Evolutionary conservation across 2,888 invertebrate genomes (phyloP).

Genomic region (Gymnocheta viridis): DNA sequence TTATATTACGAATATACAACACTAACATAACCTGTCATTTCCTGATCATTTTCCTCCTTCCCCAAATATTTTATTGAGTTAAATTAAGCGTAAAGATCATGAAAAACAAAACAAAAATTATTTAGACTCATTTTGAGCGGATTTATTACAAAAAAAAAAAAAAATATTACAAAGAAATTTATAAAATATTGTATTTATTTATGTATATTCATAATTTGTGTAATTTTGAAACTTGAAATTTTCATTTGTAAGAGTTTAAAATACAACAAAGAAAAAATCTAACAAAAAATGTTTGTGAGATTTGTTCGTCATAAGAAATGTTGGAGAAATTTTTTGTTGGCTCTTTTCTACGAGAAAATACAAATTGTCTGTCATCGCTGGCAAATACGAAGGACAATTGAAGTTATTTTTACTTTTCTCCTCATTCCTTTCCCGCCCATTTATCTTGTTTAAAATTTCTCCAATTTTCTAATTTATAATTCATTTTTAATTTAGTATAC

Average conservation of each 20-base stretch:
- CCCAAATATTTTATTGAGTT: constrained; percentile 19
- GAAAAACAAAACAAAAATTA: constrained; percentile 12
- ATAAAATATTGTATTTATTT: constrained; percentile 48
- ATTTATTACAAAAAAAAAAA: constrained; percentile 27
- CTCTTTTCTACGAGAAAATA: not conserved
- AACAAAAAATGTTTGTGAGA: not conserved
- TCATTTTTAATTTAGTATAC: constrained; percentile 43
- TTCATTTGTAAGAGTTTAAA: not conserved
- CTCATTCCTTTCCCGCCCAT: constrained; percentile 34
- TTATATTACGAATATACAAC: constrained; percentile 24
- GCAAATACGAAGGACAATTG: not conserved
- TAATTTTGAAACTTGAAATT: not conserved
- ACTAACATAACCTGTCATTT: constrained; percentile 10
- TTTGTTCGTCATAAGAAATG: not conserved
- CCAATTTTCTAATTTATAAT: constrained; percentile 29
- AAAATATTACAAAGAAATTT: not conserved
- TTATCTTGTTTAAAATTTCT: constrained; percentile 9
- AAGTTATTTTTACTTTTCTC: not conserved
- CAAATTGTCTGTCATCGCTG: not conserved
- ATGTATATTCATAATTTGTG: constrained; percentile 14
- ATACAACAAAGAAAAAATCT: not conserved
- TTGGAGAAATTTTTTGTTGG: not conserved
- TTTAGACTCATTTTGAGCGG: constrained; percentile 43
- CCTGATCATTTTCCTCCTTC: not conserved
- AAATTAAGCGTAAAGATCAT: constrained; percentile 19